A percentile compares a stretch with the other conserved stretches of the same genome.
Evolutionary conservation across 23 tunicate species (phyloP).

Genomic region (Phallusia fumigata): DNA sequence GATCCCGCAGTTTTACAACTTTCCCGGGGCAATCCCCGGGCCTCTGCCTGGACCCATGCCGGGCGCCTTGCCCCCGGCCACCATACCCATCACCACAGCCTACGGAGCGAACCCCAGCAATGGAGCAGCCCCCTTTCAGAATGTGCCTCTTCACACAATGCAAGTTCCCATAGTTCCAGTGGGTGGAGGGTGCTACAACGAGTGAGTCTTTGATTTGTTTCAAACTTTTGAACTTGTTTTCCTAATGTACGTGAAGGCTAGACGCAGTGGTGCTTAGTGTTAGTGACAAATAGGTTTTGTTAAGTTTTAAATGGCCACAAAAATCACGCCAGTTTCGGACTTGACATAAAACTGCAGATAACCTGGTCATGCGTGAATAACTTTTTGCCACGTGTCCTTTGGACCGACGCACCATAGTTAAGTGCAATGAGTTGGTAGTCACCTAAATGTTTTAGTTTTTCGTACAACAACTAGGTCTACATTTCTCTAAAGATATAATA

Average conservation of each 20-base stretch:
- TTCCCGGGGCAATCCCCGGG: constrained; percentile 62
- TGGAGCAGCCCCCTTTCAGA: background rate
- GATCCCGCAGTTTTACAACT: constrained; percentile 69
- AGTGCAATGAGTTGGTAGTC: too few relatives aligned
- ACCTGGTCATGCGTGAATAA: too few relatives aligned
- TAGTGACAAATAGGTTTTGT: too few relatives aligned
- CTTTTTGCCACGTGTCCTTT: too few relatives aligned
- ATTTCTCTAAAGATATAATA: too few relatives aligned
- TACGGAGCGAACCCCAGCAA: background rate
- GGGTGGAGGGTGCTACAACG: constrained; percentile 97
- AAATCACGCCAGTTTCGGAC: too few relatives aligned
- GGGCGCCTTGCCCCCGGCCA: constrained; percentile 22
- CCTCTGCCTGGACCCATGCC: constrained; percentile 40
- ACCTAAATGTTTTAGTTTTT: too few relatives aligned
- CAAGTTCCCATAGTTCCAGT: constrained; percentile 87
- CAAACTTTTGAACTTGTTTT: background rate
- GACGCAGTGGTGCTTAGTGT: too few relatives aligned
- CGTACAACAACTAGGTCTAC: too few relatives aligned
- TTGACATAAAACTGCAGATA: too few relatives aligned
- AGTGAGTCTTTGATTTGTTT: constrained; percentile 55
- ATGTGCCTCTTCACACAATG: constrained; percentile 15
- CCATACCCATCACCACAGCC: constrained; percentile 12
- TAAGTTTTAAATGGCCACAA: too few relatives aligned
- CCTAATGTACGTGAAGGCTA: background rate
- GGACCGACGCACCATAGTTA: too few relatives aligned